These are phyloP conservation scores for Sisor rabdophorus DNA, from an alignment of 2,113 vertebrate genomes.

Conservation along the genomic window DNA sequence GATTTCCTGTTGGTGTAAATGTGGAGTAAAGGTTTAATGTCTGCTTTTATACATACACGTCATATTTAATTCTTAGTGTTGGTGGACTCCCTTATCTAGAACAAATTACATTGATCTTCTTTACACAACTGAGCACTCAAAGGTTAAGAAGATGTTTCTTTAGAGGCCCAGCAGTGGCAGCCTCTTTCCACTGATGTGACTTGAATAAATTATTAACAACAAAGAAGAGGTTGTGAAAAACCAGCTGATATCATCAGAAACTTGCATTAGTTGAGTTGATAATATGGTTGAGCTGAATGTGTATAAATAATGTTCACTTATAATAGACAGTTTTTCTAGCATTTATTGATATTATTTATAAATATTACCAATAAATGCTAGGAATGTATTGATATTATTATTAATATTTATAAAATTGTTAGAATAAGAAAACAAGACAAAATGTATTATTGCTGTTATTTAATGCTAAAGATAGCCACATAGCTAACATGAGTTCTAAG, in stretches of 20 bases:
- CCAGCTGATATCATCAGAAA: not conserved
- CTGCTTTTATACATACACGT: not conserved
- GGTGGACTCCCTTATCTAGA: too few relatives aligned
- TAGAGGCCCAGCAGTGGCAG: too few relatives aligned
- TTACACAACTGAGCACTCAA: too few relatives aligned
- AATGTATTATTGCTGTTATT: not conserved
- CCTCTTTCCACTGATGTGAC: not conserved
- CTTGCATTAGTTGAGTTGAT: not conserved
- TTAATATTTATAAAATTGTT: not conserved
- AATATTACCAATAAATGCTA: too few relatives aligned
- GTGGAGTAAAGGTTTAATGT: not conserved
- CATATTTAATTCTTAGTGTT: not conserved
- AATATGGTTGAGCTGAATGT: not conserved
- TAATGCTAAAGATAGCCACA: not conserved
- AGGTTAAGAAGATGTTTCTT: too few relatives aligned
- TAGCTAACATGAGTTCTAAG: not conserved
- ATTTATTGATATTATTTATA: not conserved
- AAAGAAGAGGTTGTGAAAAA: not conserved
- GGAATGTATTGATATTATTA: too few relatives aligned
- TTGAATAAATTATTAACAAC: not conserved
- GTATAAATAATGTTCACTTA: not conserved
- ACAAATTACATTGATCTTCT: too few relatives aligned
- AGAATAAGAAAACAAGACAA: too few relatives aligned
- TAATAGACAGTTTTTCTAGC: not conserved
- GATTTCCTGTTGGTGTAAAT: constrained; percentile 15